phyloP scores from a whole-genome alignment of 2,888 invertebrate genomes.

The Rhopalosiphum nymphaeae region DNA sequence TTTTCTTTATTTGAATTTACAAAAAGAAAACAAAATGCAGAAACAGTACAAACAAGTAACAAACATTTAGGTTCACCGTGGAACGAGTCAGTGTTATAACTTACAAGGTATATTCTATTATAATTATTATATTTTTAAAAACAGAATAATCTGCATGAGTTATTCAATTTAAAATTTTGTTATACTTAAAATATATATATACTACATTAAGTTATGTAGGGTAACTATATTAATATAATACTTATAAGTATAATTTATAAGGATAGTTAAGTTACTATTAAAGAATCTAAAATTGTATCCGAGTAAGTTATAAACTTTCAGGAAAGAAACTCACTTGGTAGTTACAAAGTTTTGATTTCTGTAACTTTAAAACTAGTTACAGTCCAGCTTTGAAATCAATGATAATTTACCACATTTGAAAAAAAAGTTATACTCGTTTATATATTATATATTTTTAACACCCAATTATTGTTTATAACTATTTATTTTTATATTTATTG shows the following conservation, averaged over 20 bases:
- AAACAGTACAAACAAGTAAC: background rate
- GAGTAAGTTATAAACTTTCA: background rate
- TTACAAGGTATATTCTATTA: background rate
- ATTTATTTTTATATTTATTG: background rate
- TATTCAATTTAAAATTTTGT: background rate
- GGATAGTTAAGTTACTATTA: background rate
- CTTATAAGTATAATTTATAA: background rate
- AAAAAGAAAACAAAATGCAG: background rate
- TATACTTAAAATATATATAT: background rate
- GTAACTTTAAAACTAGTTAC: background rate
- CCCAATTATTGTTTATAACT: background rate
- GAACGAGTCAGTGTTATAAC: background rate
- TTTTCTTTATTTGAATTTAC: background rate
- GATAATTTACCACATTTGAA: background rate
- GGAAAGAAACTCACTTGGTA: background rate
- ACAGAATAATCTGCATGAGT: background rate
- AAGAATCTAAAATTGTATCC: background rate
- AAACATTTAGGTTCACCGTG: background rate
- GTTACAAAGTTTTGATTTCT: background rate
- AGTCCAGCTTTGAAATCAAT: background rate
- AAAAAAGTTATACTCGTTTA: background rate
- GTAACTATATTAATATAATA: too few relatives aligned
- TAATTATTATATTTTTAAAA: background rate
- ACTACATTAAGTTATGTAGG: background rate
- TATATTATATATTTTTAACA: background rate